Conservation (phyloP, 2,797 vertebrate genomes). For the Salmo trutta region DNA sequence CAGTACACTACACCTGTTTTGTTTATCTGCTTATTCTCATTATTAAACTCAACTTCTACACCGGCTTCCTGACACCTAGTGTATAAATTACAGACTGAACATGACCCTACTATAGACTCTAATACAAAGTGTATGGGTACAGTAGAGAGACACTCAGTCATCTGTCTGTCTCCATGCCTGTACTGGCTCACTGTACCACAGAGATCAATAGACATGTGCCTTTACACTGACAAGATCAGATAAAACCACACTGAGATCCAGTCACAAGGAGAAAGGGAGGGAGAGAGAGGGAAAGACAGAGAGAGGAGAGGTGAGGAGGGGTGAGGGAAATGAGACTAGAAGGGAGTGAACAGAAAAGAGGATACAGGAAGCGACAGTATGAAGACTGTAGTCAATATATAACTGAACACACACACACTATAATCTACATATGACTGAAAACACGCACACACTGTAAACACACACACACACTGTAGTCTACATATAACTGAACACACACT, state of each 20-base stretch:
- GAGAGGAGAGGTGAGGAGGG: not conserved
- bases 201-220: constrained; percentile 44
- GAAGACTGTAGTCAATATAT: too few species aligned
- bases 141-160: not conserved
- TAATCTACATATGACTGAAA: too few species aligned
- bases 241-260: constrained; percentile 35
- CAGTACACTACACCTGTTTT: too few species aligned
- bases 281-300: not conserved
- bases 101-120: not conserved
- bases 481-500: too few species aligned
- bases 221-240: constrained; percentile 48
- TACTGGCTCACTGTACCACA: constrained; percentile 35
- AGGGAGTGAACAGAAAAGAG: not conserved
- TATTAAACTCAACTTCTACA: too few species aligned
- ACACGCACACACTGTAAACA: too few species aligned
- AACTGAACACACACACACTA: not conserved
- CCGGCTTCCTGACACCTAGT: too few species aligned
- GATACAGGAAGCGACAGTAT: not conserved
- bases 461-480: too few species aligned
- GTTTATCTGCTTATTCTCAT: too few species aligned
- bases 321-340: not conserved
- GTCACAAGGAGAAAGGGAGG: not conserved
- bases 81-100: not conserved
- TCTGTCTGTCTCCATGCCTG: constrained; percentile 28
- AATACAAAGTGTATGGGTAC: not conserved